Evolutionary conservation across 2,797 vertebrate species (phyloP).

Genomic region (Syndactyla subalaris): DNA sequence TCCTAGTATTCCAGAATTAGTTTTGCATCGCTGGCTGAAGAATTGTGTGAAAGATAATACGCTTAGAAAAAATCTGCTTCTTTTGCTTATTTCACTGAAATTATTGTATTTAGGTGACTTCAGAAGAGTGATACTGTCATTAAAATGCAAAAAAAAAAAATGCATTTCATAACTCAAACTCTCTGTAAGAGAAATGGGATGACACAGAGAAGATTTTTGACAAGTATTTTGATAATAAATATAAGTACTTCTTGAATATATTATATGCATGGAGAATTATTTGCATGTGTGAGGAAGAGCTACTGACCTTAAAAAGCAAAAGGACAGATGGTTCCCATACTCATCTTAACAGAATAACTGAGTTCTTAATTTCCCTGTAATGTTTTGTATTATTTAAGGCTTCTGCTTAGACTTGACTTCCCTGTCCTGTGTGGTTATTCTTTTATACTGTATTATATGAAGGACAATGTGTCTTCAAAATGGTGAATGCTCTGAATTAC

Average conservation of each 20-base stretch:
- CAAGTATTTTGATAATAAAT: background rate
- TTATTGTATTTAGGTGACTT: background rate
- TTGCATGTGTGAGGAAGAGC: background rate
- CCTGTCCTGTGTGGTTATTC: background rate
- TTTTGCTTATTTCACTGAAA: background rate
- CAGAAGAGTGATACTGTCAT: background rate
- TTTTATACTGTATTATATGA: background rate
- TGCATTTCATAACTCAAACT: background rate
- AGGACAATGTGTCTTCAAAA: background rate
- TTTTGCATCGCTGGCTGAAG: background rate
- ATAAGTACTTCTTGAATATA: background rate
- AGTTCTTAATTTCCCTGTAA: background rate
- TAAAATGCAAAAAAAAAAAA: background rate
- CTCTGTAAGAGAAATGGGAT: background rate
- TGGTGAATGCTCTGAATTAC: background rate
- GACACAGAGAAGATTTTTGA: background rate
- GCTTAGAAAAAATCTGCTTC: rapidly evolving
- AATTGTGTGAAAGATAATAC: background rate
- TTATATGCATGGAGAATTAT: background rate
- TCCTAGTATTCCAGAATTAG: background rate
- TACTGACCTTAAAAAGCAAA: background rate
- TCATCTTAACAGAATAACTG: background rate
- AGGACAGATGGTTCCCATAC: background rate
- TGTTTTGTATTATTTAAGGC: background rate
- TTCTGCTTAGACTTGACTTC: background rate